Percentiles rank a stretch among this genome's conserved stretches.
These are phyloP conservation scores for Gymnoscopelus braueri DNA, from an alignment of 2,797 vertebrate genomes.

Conservation along the genomic window DNA sequence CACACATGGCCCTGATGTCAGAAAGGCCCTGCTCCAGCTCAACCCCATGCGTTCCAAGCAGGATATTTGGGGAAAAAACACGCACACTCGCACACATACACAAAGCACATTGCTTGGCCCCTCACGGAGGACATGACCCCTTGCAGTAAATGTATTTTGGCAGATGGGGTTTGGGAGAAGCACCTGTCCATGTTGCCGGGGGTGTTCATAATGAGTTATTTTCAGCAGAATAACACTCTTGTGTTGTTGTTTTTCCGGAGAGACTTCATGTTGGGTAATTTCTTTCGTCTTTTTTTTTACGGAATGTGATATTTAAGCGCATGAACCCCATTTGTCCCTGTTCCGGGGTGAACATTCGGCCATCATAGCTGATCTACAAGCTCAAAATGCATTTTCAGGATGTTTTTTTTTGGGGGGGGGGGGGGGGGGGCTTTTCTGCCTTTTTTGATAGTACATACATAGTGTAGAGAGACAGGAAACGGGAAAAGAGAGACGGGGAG, in stretches of 20 bases:
- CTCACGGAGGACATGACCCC: conserved; percentile 56
- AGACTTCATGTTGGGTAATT: background rate
- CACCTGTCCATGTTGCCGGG: conserved; percentile 55
- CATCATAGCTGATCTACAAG: too few species aligned
- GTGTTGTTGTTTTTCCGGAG: conserved; percentile 14
- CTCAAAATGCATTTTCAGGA: too few species aligned
- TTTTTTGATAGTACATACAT: too few species aligned
- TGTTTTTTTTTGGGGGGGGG: too few species aligned
- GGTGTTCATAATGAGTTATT: conserved; percentile 53
- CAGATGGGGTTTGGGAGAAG: conserved; percentile 40
- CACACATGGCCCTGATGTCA: conserved; percentile 24
- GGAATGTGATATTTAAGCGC: too few species aligned
- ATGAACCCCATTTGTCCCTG: too few species aligned
- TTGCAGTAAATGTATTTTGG: conserved; percentile 57
- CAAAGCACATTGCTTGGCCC: conserved; percentile 73
- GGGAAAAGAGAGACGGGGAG: too few species aligned
- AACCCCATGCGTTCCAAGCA: conserved; percentile 36
- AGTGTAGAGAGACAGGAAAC: too few species aligned
- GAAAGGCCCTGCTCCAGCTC: conserved; percentile 22
- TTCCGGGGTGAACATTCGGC: too few species aligned
- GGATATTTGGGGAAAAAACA: conserved; percentile 60
- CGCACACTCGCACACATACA: too few species aligned
- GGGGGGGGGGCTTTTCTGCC: too few species aligned
- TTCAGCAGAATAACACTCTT: conserved; percentile 41
- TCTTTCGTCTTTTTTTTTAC: too few species aligned